Conservation (phyloP, 2,888 invertebrate genomes). For the Chironomus tentans region DNA sequence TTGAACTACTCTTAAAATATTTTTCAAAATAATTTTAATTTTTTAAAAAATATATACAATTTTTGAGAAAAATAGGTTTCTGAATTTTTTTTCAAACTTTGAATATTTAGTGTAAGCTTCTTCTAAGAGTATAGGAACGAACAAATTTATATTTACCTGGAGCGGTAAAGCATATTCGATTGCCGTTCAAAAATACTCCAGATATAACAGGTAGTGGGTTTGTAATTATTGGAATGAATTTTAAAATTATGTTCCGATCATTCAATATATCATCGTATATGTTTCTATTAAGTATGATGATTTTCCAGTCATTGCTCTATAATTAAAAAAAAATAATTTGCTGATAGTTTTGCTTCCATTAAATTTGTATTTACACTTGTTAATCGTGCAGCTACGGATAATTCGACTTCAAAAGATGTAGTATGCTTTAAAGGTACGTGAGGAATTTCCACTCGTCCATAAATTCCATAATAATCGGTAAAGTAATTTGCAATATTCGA, state of each 20-base stretch:
- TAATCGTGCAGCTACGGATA: neutral
- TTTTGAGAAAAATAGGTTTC: too few species aligned
- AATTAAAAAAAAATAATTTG: neutral
- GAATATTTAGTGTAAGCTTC: too few species aligned
- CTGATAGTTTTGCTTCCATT: neutral
- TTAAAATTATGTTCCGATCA: neutral
- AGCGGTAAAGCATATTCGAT: neutral
- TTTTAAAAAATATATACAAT: too few species aligned
- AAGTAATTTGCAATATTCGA: neutral
- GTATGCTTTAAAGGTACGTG: neutral
- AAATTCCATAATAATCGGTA: neutral
- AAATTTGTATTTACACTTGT: neutral
- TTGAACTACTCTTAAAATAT: too few species aligned
- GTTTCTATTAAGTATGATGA: neutral
- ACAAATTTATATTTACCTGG: neutral
- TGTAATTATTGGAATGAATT: neutral
- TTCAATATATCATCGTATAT: neutral
- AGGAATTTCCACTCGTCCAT: neutral
- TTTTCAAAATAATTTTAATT: too few species aligned
- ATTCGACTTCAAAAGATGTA: neutral
- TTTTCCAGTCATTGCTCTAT: neutral
- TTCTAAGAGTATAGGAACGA: too few species aligned
- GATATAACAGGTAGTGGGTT: neutral
- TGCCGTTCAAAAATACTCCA: neutral
- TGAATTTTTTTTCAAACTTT: too few species aligned